These are phyloP conservation scores for Todiramphus chloris DNA, from an alignment of 2,113 vertebrate genomes.

Conservation along the genomic window DNA sequence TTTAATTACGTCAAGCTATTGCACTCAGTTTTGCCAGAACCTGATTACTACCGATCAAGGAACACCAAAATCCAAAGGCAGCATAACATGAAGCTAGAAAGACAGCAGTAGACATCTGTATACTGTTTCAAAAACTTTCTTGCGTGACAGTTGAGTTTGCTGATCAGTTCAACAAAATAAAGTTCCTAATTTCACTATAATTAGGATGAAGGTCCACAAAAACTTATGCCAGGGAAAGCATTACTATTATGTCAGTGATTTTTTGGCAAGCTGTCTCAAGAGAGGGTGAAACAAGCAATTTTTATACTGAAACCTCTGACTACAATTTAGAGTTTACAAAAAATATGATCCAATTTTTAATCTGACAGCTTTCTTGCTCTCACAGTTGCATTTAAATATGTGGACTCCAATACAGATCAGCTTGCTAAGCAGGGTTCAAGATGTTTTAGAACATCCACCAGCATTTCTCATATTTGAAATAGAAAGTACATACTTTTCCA, in stretches of 20 bases:
- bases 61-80: background rate
- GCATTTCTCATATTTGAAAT: background rate
- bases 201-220: background rate
- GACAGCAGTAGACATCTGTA: background rate
- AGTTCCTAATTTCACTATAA: background rate
- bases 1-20: background rate
- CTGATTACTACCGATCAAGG: background rate
- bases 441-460: background rate
- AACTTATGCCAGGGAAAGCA: background rate
- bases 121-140: background rate
- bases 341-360: background rate
- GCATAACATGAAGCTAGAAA: background rate
- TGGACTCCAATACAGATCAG: background rate
- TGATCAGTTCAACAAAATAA: background rate
- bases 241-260: background rate
- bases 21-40: background rate
- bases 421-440: background rate
- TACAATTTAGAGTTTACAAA: background rate
- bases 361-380: background rate
- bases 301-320: background rate
- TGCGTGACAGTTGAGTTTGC: background rate
- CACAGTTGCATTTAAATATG: background rate
- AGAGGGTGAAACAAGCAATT: constrained; percentile 3
- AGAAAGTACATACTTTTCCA: background rate
- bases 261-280: background rate